A percentile compares a stretch with the other conserved stretches of the same genome.
Evolutionary conservation across 2,113 vertebrate genomes (phyloP).

Genomic region (Burhinus oedicnemus): DNA sequence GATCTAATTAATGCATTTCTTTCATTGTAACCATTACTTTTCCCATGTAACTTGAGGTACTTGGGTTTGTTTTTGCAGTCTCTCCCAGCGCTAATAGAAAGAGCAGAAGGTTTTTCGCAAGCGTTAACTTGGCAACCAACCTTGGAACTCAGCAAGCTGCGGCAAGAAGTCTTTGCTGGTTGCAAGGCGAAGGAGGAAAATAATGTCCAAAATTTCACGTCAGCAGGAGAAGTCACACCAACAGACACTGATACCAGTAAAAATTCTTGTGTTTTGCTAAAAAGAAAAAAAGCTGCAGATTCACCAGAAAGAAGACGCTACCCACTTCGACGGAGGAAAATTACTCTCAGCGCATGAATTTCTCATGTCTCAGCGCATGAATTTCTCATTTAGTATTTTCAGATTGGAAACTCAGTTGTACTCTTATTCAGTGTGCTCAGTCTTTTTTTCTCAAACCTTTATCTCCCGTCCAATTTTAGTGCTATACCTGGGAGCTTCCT

Average conservation of each 20-base stretch:
- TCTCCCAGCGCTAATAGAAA: slow-evolving; percentile 80
- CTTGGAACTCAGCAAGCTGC: slow-evolving; percentile 75
- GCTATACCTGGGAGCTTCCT: not conserved
- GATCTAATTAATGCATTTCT: not conserved
- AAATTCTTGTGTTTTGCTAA: slow-evolving; percentile 40
- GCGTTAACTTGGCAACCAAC: slow-evolving; percentile 77
- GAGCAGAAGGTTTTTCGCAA: slow-evolving; percentile 84
- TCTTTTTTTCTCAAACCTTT: not conserved
- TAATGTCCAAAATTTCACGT: not conserved
- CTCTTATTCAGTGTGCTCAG: not conserved
- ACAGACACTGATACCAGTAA: slow-evolving; percentile 11
- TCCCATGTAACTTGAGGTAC: not conserved
- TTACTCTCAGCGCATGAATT: slow-evolving; percentile 33
- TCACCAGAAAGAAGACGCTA: slow-evolving; percentile 60
- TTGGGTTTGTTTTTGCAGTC: slow-evolving; percentile 73
- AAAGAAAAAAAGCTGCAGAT: slow-evolving; percentile 27
- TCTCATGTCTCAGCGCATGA: not conserved
- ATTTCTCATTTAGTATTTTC: not conserved
- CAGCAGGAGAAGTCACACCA: slow-evolving; percentile 68
- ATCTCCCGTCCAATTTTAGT: not conserved
- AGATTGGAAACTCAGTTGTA: not conserved
- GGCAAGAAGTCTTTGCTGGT: slow-evolving; percentile 74
- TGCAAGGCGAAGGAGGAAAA: slow-evolving; percentile 6
- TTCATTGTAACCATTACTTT: not conserved
- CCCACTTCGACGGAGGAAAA: slow-evolving; percentile 63